These are phyloP conservation scores for Acholoe squamosa DNA, from an alignment of 2,888 invertebrate genomes.

Conservation along the genomic window DNA sequence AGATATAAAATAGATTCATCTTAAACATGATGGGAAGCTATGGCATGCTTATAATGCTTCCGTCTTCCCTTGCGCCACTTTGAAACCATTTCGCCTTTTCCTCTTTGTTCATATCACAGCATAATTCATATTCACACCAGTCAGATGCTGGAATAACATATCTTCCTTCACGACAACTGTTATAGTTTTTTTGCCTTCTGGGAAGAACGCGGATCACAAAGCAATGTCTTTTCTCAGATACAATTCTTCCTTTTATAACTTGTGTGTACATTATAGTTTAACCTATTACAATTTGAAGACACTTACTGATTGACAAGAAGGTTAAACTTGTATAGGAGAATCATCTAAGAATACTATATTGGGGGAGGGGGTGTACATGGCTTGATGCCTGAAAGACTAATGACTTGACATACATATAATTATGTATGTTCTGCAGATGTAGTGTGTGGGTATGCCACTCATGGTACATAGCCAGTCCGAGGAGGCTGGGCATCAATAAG, in stretches of 20 bases:
- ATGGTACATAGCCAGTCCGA: not conserved
- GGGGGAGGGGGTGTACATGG: constrained; percentile 43
- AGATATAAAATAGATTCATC: constrained; percentile 37
- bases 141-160: too few relatives aligned
- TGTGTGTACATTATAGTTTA: too few relatives aligned
- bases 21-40: not conserved
- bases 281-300: constrained; percentile 11
- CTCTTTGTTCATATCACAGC: constrained; percentile 36
- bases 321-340: constrained; percentile 42
- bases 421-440: constrained; percentile 44
- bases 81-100: constrained; percentile 5
- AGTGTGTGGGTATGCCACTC: not conserved
- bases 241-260: too few relatives aligned
- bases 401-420: constrained; percentile 39
- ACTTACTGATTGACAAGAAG: constrained; percentile 50
- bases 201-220: not conserved
- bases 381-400: constrained; percentile 52
- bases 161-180: not conserved
- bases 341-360: constrained; percentile 54
- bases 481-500: not conserved
- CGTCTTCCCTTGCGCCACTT: not conserved
- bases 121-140: not conserved
- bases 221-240: too few relatives aligned
- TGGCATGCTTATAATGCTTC: not conserved
- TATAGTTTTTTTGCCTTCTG: not conserved